Evolutionary conservation across 2,113 vertebrate genomes (phyloP).

Genomic region (Corydoras sp.): DNA sequence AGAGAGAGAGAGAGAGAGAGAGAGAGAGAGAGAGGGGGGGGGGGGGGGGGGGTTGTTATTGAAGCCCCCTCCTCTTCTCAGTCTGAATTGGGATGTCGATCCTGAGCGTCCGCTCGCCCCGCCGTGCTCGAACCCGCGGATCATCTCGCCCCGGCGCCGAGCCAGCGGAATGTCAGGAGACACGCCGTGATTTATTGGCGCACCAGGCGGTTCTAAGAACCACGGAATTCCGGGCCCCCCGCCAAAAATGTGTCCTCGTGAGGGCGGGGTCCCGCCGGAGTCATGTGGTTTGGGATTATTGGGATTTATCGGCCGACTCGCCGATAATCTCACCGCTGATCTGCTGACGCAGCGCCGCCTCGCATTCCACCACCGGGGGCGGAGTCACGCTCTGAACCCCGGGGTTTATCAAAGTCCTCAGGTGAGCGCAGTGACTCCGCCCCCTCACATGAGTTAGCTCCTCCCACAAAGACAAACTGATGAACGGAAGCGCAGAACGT

Average conservation of each 20-base stretch:
- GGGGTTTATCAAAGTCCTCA: no score
- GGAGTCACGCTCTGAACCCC: background rate
- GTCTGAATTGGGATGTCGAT: no score
- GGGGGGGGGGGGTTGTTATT: no score
- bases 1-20: no score
- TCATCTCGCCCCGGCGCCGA: background rate
- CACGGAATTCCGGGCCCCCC: constrained; percentile 13
- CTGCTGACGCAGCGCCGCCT: background rate
- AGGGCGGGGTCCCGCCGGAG: background rate
- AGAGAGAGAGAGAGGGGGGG: no score
- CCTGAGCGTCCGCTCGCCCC: background rate
- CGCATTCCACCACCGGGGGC: background rate
- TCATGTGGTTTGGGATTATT: constrained; percentile 20
- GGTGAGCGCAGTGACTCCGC: no score
- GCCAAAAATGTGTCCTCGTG: constrained; percentile 13
- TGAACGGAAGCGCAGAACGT: no score
- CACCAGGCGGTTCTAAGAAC: constrained; percentile 2
- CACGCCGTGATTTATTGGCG: constrained; percentile 1
- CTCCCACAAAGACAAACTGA: no score
- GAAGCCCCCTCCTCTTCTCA: no score
- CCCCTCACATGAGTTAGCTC: no score
- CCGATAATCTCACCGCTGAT: background rate
- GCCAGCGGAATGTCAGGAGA: background rate
- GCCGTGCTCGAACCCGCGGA: no score
- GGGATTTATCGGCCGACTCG: constrained; percentile 1